phyloP scores from a whole-genome alignment of 2,888 invertebrate genomes.

The Acleris cristana region DNA sequence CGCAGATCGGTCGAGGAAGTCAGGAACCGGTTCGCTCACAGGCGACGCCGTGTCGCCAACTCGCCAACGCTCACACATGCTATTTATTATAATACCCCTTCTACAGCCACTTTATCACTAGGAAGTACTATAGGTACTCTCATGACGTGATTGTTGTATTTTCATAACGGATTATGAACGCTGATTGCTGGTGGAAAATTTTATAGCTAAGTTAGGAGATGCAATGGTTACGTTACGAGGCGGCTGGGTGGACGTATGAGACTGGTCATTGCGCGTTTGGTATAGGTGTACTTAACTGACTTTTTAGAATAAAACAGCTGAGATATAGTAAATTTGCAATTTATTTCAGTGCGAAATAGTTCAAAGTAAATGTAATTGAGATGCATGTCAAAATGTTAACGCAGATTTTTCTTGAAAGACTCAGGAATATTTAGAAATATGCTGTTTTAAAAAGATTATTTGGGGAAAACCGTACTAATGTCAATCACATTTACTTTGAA shows the following conservation, averaged over 20 bases:
- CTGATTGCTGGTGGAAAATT: slow-evolving; percentile 31
- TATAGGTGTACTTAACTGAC: not conserved
- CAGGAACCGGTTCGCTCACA: slow-evolving; percentile 64
- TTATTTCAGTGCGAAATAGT: too few species aligned
- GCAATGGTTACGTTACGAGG: not conserved
- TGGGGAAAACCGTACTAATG: too few species aligned
- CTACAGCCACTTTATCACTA: slow-evolving; percentile 62
- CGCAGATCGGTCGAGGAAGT: slow-evolving; percentile 69
- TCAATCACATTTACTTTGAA: too few species aligned
- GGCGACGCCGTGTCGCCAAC: slow-evolving; percentile 63
- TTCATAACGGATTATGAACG: slow-evolving; percentile 28
- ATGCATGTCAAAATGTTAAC: too few species aligned
- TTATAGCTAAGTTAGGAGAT: slow-evolving; percentile 9
- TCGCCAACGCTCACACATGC: slow-evolving; percentile 66
- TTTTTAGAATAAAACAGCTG: too few species aligned
- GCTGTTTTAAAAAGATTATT: too few species aligned
- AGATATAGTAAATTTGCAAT: too few species aligned
- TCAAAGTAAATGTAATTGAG: too few species aligned
- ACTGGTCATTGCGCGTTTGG: not conserved
- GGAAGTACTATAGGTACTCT: slow-evolving; percentile 55
- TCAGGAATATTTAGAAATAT: too few species aligned
- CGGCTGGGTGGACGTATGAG: not conserved
- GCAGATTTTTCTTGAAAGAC: too few species aligned
- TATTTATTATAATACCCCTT: slow-evolving; percentile 73
- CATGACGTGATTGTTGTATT: slow-evolving; percentile 56